Percentiles rank a stretch among this genome's conserved stretches.
Conservation (phyloP, 2,113 vertebrate genomes). For the Oryzias javanicus region DNA sequence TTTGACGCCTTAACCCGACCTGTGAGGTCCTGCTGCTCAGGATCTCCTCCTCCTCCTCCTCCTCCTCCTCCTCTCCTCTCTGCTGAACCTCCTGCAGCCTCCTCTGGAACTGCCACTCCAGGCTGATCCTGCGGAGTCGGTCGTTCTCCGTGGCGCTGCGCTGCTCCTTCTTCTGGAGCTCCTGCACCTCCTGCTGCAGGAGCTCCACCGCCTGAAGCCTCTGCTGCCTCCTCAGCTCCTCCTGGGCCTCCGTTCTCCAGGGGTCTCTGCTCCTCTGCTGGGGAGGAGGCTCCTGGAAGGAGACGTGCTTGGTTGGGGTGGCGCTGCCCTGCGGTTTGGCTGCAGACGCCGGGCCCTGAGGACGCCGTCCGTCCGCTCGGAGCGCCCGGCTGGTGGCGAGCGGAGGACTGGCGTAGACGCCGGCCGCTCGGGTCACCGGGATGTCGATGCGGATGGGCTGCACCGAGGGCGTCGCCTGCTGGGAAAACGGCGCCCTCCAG, state of each 20-base stretch:
- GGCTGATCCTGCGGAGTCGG: slow-evolving; percentile 82
- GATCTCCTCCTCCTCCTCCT: slow-evolving; percentile 85
- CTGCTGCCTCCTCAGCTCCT: slow-evolving; percentile 83
- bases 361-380: slow-evolving; percentile 4
- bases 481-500: slow-evolving; percentile 83
- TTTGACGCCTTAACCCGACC: background rate
- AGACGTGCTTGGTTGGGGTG: slow-evolving; percentile 80
- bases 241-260: slow-evolving; percentile 85
- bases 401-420: slow-evolving; percentile 60
- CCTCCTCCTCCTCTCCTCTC: slow-evolving; percentile 86
- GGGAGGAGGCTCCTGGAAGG: slow-evolving; percentile 82
- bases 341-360: slow-evolving; percentile 44
- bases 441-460: slow-evolving; percentile 88
- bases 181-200: slow-evolving; percentile 84
- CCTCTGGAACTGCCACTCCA: slow-evolving; percentile 94
- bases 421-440: slow-evolving; percentile 73
- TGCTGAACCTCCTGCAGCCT: slow-evolving; percentile 86
- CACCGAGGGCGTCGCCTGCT: slow-evolving; percentile 67
- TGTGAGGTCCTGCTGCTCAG: slow-evolving; percentile 75
- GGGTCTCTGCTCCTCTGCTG: slow-evolving; percentile 78
- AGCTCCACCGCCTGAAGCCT: slow-evolving; percentile 77
- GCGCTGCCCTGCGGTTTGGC: slow-evolving; percentile 65
- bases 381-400: slow-evolving; percentile 38
- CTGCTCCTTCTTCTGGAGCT: slow-evolving; percentile 80
- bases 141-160: slow-evolving; percentile 81